phyloP scores from a whole-genome alignment of 2,888 invertebrate genomes.

The Sinopyrophorus schimmeli region DNA sequence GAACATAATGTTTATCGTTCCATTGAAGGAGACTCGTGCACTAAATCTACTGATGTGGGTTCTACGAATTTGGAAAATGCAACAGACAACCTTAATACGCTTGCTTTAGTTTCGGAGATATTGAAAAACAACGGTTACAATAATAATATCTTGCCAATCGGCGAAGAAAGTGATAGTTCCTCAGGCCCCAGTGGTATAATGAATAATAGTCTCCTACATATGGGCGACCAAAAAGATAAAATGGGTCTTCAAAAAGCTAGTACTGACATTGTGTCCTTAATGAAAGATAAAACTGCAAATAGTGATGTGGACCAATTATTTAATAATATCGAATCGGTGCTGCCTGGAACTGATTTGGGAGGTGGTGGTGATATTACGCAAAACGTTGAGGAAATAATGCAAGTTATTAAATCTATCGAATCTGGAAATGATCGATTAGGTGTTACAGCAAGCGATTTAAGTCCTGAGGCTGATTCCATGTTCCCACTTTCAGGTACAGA shows the following conservation, averaged over 20 bases:
- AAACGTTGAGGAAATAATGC: constrained; percentile 69
- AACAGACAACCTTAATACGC: constrained; percentile 44
- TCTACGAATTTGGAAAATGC: constrained; percentile 33
- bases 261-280: constrained; percentile 60
- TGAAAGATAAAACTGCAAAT: constrained; percentile 56
- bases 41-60: constrained; percentile 13
- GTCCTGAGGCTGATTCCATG: constrained; percentile 45
- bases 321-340: constrained; percentile 57
- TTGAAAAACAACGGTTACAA: constrained; percentile 39
- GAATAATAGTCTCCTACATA: constrained; percentile 60
- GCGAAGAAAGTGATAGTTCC: constrained; percentile 41
- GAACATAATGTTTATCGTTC: constrained; percentile 21
- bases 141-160: constrained; percentile 42
- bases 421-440: constrained; percentile 55
- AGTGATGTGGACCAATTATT: constrained; percentile 71
- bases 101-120: constrained; percentile 45
- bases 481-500: constrained; percentile 49
- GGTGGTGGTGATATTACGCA: constrained; percentile 45
- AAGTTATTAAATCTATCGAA: constrained; percentile 77
- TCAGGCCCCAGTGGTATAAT: constrained; percentile 45
- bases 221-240: constrained; percentile 60
- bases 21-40: constrained; percentile 23
- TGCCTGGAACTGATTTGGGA: constrained; percentile 45
- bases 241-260: constrained; percentile 61
- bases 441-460: constrained; percentile 44